Conservation (phyloP, 2,113 vertebrate genomes). For the Brevimyrus niger region DNA sequence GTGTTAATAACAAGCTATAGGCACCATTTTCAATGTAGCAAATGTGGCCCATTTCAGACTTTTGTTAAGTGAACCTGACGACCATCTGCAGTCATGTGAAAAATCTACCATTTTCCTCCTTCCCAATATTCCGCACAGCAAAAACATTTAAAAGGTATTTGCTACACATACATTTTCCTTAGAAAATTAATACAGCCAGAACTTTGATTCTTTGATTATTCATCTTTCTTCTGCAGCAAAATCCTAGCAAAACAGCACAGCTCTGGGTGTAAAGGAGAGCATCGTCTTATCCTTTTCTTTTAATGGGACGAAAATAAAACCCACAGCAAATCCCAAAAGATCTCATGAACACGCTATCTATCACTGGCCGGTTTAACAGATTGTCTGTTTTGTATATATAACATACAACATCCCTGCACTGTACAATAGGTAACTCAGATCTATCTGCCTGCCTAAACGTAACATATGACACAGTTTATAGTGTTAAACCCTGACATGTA, state of each 20-base stretch:
- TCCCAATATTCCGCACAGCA: background rate
- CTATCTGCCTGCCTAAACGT: background rate
- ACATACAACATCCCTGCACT: background rate
- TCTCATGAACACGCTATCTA: background rate
- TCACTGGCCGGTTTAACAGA: background rate
- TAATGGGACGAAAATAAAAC: background rate
- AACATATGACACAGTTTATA: background rate
- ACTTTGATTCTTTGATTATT: background rate
- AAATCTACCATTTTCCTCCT: background rate
- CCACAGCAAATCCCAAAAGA: background rate
- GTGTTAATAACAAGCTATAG: background rate
- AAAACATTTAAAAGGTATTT: background rate
- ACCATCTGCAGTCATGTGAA: background rate
- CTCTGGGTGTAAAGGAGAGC: background rate
- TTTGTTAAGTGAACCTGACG: background rate
- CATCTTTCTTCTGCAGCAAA: background rate
- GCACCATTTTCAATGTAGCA: background rate
- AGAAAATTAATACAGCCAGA: background rate
- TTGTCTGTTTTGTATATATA: background rate
- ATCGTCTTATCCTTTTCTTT: background rate
- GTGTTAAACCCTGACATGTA: background rate
- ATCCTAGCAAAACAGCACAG: background rate
- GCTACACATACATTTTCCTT: background rate
- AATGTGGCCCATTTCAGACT: background rate
- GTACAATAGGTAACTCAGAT: background rate